Evolutionary conservation across 2,113 vertebrate species (phyloP), one percentile per base, ranked within the genome.

Genomic region (Brachirus orientalis): DNA sequence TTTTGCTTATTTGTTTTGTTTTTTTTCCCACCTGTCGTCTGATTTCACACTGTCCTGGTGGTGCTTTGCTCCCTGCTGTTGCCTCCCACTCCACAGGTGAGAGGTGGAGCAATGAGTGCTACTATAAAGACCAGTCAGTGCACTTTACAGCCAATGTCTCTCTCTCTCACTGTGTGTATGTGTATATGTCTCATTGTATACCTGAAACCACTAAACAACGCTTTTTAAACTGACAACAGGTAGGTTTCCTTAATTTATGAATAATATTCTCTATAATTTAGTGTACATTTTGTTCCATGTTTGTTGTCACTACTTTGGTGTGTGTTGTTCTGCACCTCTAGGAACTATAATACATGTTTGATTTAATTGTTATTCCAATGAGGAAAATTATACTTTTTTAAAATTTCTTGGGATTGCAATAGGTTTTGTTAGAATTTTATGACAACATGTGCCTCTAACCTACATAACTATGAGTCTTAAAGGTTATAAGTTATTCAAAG

Each of bases 61-160:
- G 1, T 13, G 47, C 2, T 36, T 14, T 11, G 36, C 19, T 55
- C 16, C 33, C 4, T 12, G 0, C 54, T 2, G 63, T 35, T 60
- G 11, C 63, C 80, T 64, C 82, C 74, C 61, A 37, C 28, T 0
- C n/a, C 13, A 17, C 59, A 83, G 69, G 69, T 83, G 58, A 67
- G 48, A 45, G 82, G 74, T 48, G 63, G 1, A n/a, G 5, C 48
- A 20, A 28, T 0, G 44, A 18, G 54, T 20, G 3, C 28, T 19
- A 0, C 1, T 45, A 69, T 80, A 80, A 77, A 68, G 40, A 43
- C 12, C 16, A 10, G 41, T 8, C 7, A 1, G 38, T 0, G 18
- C 44, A 8, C 1, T 1, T n/a, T 1, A 13, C 50, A 33, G n/a
- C 1, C 48, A 16, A 12, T 14, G 11, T 47, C 12, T 54, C 18